Percentiles rank a stretch among this genome's conserved stretches.
Evolutionary conservation across 2,888 invertebrate genomes (phyloP).

Genomic region (Cryptocephalus moraei): DNA sequence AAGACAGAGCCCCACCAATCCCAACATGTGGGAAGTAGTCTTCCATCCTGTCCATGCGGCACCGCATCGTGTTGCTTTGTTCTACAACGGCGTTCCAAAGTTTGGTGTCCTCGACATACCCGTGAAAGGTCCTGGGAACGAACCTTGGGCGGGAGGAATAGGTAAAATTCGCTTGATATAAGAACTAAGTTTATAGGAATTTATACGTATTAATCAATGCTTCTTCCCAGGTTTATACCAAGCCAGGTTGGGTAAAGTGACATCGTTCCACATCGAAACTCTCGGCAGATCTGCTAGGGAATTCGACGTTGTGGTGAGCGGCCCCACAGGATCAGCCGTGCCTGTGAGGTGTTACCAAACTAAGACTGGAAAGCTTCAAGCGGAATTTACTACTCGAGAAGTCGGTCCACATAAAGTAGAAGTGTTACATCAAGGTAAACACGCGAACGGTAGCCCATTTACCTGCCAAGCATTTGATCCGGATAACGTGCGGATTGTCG

Average conservation of each 20-base stretch:
- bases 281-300: constrained; percentile 75
- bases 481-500: constrained; percentile 67
- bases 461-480: constrained; percentile 88
- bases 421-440: constrained; percentile 81
- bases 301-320: constrained; percentile 77
- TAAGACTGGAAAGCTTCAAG: constrained; percentile 87
- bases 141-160: constrained; percentile 56
- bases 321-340: constrained; percentile 36
- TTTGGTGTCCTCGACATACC: constrained; percentile 48
- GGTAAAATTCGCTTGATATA: constrained; percentile 38
- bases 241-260: constrained; percentile 69
- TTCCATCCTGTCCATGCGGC: constrained; percentile 84
- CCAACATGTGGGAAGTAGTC: constrained; percentile 68
- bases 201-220: not conserved
- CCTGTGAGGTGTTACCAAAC: constrained; percentile 81
- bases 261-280: constrained; percentile 83
- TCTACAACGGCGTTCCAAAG: constrained; percentile 77
- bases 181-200: not conserved
- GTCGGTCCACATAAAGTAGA: constrained; percentile 62
- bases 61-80: constrained; percentile 75
- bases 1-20: constrained; percentile 56
- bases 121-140: constrained; percentile 38
- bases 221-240: constrained; percentile 65
- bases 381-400: constrained; percentile 82
- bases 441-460: constrained; percentile 88